A percentile compares a stretch with the other conserved stretches of the same genome.
Evolutionary conservation across 2,888 invertebrate genomes (phyloP).

Genomic region (Cantharis rufa): DNA sequence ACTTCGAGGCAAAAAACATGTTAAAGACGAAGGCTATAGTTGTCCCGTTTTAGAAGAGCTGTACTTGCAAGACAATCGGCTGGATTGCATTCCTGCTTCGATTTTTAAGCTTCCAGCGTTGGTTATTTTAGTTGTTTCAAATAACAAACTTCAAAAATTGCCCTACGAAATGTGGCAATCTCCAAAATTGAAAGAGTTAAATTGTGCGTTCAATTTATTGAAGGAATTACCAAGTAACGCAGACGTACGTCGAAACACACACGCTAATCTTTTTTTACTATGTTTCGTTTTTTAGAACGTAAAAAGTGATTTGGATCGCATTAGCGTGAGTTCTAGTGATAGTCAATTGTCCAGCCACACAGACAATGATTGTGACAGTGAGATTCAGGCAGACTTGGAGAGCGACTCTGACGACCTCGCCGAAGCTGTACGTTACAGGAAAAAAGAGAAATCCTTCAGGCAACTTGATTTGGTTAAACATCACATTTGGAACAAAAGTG

Average conservation of each 20-base stretch:
- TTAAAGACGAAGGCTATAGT: conserved; percentile 58
- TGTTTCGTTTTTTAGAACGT: conserved; percentile 34
- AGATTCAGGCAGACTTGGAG: conserved; percentile 48
- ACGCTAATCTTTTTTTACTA: neutral
- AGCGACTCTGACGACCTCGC: conserved; percentile 47
- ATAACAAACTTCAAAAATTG: conserved; percentile 84
- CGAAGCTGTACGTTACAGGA: conserved; percentile 48
- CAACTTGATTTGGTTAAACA: conserved; percentile 72
- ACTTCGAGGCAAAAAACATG: conserved; percentile 41
- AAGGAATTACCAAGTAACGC: conserved; percentile 73
- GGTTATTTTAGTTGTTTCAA: conserved; percentile 85
- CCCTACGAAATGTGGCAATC: conserved; percentile 87
- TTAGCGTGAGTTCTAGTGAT: conserved; percentile 55
- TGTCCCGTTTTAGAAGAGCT: conserved; percentile 87
- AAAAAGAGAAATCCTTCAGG: conserved; percentile 55
- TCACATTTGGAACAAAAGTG: conserved; percentile 74
- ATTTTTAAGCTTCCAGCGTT: conserved; percentile 82
- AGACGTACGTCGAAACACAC: conserved; percentile 45
- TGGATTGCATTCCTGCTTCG: conserved; percentile 80
- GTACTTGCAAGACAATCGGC: conserved; percentile 87
- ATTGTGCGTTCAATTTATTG: conserved; percentile 86
- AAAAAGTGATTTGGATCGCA: conserved; percentile 51
- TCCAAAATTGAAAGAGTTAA: conserved; percentile 83
- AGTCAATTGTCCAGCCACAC: conserved; percentile 53
- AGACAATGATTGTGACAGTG: conserved; percentile 48